Evolutionary conservation across 2,113 vertebrate species (phyloP).

Genomic region (Misgurnus anguillicaudatus): DNA sequence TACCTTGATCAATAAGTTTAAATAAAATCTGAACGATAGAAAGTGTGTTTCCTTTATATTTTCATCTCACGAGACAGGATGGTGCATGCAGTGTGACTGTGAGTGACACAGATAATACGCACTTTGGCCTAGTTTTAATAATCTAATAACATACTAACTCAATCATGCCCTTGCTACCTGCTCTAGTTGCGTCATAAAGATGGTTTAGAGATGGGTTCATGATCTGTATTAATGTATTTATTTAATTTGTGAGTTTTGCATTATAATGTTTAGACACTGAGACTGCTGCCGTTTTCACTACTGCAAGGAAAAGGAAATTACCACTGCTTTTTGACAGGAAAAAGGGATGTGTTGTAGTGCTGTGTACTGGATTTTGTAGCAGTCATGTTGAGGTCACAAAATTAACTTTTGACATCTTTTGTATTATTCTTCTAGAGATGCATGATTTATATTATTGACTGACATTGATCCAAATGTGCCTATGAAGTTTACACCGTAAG

Average conservation of each 20-base stretch:
- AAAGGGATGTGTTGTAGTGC: conserved; percentile 46
- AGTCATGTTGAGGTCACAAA: conserved; percentile 39
- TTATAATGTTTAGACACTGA: background rate
- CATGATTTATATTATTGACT: background rate
- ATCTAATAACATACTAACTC: background rate
- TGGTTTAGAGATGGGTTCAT: background rate
- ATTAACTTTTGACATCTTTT: conserved; percentile 22
- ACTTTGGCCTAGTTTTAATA: conserved; percentile 25
- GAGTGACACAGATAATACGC: background rate
- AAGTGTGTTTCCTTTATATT: background rate
- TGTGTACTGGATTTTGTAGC: conserved; percentile 37
- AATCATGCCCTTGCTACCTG: background rate
- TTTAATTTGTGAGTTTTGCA: background rate
- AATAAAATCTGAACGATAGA: background rate
- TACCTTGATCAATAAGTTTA: conserved; percentile 1
- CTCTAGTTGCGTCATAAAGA: background rate
- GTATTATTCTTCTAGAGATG: conserved; percentile 12
- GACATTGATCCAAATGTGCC: too few relatives aligned
- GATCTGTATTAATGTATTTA: background rate
- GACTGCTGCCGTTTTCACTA: background rate
- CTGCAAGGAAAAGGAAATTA: conserved; percentile 42
- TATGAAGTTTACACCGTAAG: too few relatives aligned
- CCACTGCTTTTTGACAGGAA: conserved; percentile 47
- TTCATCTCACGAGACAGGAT: background rate
- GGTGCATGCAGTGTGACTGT: background rate